Base-by-base conservation (phyloP, 2,888 invertebrate genomes). In the Glyphotaelius pellucidus region DNA sequence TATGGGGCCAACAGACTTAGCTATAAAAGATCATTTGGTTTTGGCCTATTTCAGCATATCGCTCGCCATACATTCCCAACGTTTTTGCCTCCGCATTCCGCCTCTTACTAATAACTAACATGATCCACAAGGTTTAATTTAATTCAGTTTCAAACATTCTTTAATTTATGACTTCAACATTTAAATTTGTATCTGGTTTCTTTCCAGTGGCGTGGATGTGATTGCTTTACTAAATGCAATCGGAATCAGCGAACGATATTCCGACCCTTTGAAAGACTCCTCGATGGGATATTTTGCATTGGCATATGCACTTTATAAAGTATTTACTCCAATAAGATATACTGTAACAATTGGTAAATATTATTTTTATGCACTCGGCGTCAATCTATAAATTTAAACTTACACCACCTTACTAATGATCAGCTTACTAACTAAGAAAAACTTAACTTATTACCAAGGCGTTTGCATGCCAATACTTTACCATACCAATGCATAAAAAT, bases 261-360 rank as follows among this genome's bases (percentile, higher is more conserved):
- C 98, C 91, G 97, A 97, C 90, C 98, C 98, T 91, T 95, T 99
- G 90, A 97, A 96, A 94, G 97, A 97, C 93, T 98, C 98, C 0
- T 97, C 96, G 94, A 98, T 99, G 95, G 99, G 99, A 19, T 98
- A 98, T 95, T 95, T 98, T 94, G 99, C 99, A 14, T 96, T 99
- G 80, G 97, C 99, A 0, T 98, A 99, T 95, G 98, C 99, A 83
- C 96, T 99, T 94, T 99, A 99, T 95, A 99, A 99, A 96, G 96
- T 99, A 94, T 97, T 97, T 47, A 98, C 99, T 14, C 99, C 99
- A 4, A 95, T 98, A 25, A 96, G 99, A 94, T 99, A 99, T 95
- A 98, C 98, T n/a, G 97, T 99, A 1, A 99, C 99, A 89, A 95
- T 99, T 94, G 98, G 98, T 98, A 96, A 96, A 95, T 94, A 92